Base-by-base conservation (phyloP, 2,797 vertebrate genomes). In the Salarias fasciatus region DNA sequence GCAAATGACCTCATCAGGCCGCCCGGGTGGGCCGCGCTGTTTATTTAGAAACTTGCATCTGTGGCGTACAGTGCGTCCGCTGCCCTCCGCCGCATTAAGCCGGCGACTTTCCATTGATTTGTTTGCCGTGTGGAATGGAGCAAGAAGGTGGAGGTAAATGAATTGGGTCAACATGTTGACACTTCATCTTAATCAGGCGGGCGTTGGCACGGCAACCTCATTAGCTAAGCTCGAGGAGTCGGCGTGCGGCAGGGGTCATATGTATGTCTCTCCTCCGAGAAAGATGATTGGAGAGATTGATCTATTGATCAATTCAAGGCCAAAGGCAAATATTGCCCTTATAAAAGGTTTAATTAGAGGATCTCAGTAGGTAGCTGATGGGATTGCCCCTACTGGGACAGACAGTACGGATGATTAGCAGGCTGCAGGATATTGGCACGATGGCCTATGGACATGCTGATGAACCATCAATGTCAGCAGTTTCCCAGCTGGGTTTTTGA, bases 271-370 rank as follows among this genome's bases (percentile, higher is more conserved):
- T 78, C 61, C 79, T 83, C 59, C 37, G 80, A 82, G 82, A 85
- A 79, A 86, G 77, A 86, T 85, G 88, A 88, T 83, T 86, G 80
- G 75, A 75, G 75, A 60, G 71, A 90, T 88, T 90, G 88, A 90
- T 86, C 83, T 77, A 86, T 90, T 85, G 88, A 89, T 90, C 82
- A 78, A 78, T 72, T 44, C 74, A 60, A 66, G 80, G 74, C 78
- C 78, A 80, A 68, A 50, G 75, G 76, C 73, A 58, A 60, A 76
- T 71, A 80, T 69, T 63, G 79, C 78, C 73, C 72, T 86, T 84
- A 81, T 83, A 87, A 88, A 75, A 83, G 71, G 79, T 88, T 84
- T 87, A 86, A 91, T 87, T 85, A 79, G 81, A 78, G 30, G 56
- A 63, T 85, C 84, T 79, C 83, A 41, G 6, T 28, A 49, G 66